These are phyloP conservation scores for Tetragnatha montana DNA, from an alignment of 2,888 invertebrate genomes.

Conservation along the genomic window DNA sequence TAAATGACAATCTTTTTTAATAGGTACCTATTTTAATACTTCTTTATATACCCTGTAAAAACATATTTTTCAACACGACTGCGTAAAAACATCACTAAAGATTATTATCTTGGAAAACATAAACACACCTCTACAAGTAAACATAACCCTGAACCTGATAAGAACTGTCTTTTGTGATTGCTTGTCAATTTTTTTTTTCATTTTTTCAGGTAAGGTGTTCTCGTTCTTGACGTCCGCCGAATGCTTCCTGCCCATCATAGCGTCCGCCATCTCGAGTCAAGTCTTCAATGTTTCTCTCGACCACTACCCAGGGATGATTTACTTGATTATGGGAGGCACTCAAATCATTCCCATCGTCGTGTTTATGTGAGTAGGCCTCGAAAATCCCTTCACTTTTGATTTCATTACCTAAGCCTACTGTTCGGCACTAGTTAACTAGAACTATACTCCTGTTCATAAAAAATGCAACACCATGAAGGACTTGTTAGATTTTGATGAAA, in stretches of 20 bases:
- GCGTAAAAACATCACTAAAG: background rate
- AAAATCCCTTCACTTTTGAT: too few relatives aligned
- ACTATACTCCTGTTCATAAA: too few relatives aligned
- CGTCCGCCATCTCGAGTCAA: constrained; percentile 23
- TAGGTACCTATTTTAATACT: too few relatives aligned
- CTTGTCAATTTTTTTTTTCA: too few relatives aligned
- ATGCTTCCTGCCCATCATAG: constrained; percentile 34
- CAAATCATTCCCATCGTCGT: constrained; percentile 10
- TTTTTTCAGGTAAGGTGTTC: constrained; percentile 59
- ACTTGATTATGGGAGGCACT: background rate
- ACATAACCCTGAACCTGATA: background rate
- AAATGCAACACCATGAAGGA: too few relatives aligned
- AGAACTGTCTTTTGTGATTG: background rate
- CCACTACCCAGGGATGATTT: constrained; percentile 49
- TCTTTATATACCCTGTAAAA: too few relatives aligned
- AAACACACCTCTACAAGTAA: too few relatives aligned
- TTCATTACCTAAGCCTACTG: too few relatives aligned
- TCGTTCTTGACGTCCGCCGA: constrained; percentile 52
- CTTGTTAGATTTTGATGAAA: too few relatives aligned
- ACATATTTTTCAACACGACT: background rate
- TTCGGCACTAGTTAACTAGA: too few relatives aligned
- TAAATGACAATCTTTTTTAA: too few relatives aligned
- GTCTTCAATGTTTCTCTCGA: constrained; percentile 56
- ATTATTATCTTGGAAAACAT: too few relatives aligned
- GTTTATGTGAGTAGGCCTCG: constrained; percentile 66